Conservation (phyloP, 2,888 invertebrate genomes). For the Caenorhabditis japonica region DNA sequence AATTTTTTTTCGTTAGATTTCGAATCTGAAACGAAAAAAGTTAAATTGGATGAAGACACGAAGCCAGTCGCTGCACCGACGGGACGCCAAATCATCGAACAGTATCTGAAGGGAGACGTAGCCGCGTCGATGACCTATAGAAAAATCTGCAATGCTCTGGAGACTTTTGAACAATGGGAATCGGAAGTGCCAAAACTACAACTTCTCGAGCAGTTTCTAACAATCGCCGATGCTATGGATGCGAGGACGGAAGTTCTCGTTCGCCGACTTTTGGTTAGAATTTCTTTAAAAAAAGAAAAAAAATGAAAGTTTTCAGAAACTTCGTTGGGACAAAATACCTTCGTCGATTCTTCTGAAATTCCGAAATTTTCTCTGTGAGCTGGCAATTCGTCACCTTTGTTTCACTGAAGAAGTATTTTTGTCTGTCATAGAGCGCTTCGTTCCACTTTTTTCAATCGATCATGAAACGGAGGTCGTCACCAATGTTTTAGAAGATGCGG, state of each 20-base stretch:
- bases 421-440: conserved; percentile 25
- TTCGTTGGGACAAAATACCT: conserved; percentile 61
- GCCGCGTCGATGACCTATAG: conserved; percentile 54
- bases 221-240: conserved; percentile 60
- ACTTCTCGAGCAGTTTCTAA: conserved; percentile 64
- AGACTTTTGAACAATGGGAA: conserved; percentile 58
- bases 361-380: conserved; percentile 51
- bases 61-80: conserved; percentile 20
- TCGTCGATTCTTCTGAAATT: conserved; percentile 24
- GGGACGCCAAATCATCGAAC: conserved; percentile 43
- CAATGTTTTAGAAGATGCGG: conserved; percentile 22
- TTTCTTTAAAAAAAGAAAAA: conserved; percentile 6
- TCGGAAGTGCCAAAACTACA: conserved; percentile 54
- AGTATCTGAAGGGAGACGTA: conserved; percentile 59
- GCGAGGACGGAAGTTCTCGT: conserved; percentile 59
- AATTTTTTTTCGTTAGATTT: no score
- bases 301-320: conserved; percentile 34
- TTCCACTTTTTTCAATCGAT: conserved; percentile 27
- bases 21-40: conserved; percentile 17
- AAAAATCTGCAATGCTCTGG: conserved; percentile 65
- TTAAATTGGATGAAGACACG: conserved; percentile 24
- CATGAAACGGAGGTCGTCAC: conserved; percentile 14
- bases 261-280: conserved; percentile 60
- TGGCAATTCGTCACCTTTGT: conserved; percentile 57
- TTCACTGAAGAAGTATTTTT: conserved; percentile 51